A percentile compares a stretch with the other conserved stretches of the same genome.
Conservation (phyloP, 2,888 invertebrate species). For the Cephonodes hylas region DNA sequence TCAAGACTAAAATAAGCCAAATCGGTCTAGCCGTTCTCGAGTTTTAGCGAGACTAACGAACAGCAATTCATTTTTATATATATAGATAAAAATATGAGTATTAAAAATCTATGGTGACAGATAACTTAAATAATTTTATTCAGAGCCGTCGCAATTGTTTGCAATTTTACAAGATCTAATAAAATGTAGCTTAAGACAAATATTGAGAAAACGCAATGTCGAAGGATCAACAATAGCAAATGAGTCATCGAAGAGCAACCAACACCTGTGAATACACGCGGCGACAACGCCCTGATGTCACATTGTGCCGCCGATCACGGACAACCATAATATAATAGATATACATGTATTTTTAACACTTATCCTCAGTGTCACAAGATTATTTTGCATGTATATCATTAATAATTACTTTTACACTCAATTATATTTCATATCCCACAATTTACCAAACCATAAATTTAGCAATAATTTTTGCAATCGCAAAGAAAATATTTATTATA, state of each 20-base stretch:
- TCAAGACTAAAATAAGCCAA: too few relatives aligned
- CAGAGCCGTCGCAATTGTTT: too few relatives aligned
- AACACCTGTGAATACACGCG: conserved; percentile 13
- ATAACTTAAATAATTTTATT: too few relatives aligned
- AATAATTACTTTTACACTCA: neutral
- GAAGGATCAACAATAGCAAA: conserved; percentile 14
- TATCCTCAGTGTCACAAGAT: neutral
- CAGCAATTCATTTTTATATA: too few relatives aligned
- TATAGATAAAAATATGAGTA: too few relatives aligned
- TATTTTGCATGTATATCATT: neutral
- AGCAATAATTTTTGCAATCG: neutral
- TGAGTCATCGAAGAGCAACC: conserved; percentile 12
- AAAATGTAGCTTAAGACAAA: neutral
- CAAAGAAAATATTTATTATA: neutral
- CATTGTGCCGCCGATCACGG: neutral
- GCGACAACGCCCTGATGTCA: conserved; percentile 7
- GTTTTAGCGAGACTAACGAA: too few relatives aligned
- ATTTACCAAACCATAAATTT: too few relatives aligned
- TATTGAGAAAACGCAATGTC: conserved; percentile 7
- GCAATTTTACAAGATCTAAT: neutral
- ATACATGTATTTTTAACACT: neutral
- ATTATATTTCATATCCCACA: too few relatives aligned
- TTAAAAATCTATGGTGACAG: too few relatives aligned
- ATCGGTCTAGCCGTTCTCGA: too few relatives aligned
- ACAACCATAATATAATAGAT: neutral